Evolutionary conservation across 2,888 invertebrate species (phyloP), one percentile per base, ranked within the genome.

Genomic region (Apotomis turbidana): DNA sequence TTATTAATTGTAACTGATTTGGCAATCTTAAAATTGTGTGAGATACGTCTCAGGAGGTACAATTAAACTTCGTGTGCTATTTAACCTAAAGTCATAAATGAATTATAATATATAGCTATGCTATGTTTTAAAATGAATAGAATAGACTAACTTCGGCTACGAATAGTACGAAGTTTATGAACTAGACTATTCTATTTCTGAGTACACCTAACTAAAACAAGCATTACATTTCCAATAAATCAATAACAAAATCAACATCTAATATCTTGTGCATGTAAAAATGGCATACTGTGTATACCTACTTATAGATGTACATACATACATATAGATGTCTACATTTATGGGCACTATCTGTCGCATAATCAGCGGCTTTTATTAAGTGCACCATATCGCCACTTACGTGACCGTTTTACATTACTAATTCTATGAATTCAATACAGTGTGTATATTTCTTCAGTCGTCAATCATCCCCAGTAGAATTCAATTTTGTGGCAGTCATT

Each of bases 351-450:
- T 52, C n/a, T 38, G 9, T 59, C 49, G 27, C 60, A 6, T 41
- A 36, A 36, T 57, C 49, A 46, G 52, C 57, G 15, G 46, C 60
- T 15, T 81, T 74, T 83, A 77, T 87, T 90, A 90, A 88, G 91
- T 91, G 91, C 91, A 89, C 88, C 80, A 89, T 90, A 90, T 88
- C 80, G 84, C 88, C 87, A 89, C 67, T 81, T 81, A 80, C 79
- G 82, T 84, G 84, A 87, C 78, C 79, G 82, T 85, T 83, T 78
- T 62, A 72, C 46, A 41, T 78, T 80, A 79, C 78, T 83, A 82
- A 77, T 75, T 81, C 80, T 82, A 83, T 82, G 85, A 84, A 82
- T 69, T 74, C 74, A 74, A 79, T 84, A 83, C 81, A 80, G 83
- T 84, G 78, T 82, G 83, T 79, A 78, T 80, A 78, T 51, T 71